phyloP scores from a whole-genome alignment of 2,888 invertebrate genomes.

The Melolontha melolontha region DNA sequence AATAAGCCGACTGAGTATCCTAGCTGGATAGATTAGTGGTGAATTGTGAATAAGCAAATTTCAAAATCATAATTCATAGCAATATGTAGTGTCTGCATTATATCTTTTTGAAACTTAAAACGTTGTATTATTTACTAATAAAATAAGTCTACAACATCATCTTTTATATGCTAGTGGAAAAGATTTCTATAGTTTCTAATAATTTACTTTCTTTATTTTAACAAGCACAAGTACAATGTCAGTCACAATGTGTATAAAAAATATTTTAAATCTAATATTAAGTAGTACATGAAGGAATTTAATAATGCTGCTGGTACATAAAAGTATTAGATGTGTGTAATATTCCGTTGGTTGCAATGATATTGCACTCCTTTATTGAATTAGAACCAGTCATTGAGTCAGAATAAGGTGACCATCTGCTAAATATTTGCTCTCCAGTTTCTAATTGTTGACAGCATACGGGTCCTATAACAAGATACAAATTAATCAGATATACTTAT shows the following conservation, averaged over 20 bases:
- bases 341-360: constrained; percentile 70
- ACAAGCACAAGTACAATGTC: constrained; percentile 37
- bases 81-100: too few relatives aligned
- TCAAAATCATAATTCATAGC: too few relatives aligned
- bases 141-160: too few relatives aligned
- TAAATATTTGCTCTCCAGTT: constrained; percentile 39
- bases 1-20: too few relatives aligned
- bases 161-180: too few relatives aligned
- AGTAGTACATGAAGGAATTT: neutral
- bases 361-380: constrained; percentile 65
- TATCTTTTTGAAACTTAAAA: too few relatives aligned
- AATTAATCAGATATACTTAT: neutral
- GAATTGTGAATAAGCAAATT: too few relatives aligned
- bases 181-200: neutral
- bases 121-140: too few relatives aligned
- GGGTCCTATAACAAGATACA: constrained; percentile 59
- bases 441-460: constrained; percentile 58
- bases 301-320: neutral
- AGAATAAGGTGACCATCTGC: constrained; percentile 40
- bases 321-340: constrained; percentile 70
- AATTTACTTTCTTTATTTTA: constrained; percentile 18
- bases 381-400: constrained; percentile 24
- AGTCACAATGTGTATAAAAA: constrained; percentile 32
- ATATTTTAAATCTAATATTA: constrained; percentile 24
- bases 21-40: too few relatives aligned